phyloP scores from a whole-genome alignment of 2,888 invertebrate genomes.

The Mythimna pallens region DNA sequence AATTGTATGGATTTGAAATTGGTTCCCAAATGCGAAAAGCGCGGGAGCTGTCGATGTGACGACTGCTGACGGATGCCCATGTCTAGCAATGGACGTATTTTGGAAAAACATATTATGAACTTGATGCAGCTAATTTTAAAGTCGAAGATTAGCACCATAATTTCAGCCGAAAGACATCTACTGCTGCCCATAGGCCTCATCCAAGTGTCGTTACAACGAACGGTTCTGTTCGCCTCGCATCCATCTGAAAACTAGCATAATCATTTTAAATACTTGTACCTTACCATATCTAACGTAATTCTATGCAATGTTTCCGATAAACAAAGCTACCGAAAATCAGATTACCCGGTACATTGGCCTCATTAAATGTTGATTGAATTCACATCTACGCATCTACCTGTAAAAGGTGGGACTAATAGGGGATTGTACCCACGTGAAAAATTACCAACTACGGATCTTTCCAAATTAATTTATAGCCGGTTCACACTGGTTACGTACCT shows the following conservation, averaged over 20 bases:
- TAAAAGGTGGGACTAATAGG: slow-evolving; percentile 18
- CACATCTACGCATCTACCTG: slow-evolving; percentile 6
- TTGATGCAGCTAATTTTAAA: too few species aligned
- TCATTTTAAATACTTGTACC: neutral
- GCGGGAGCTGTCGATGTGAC: too few species aligned
- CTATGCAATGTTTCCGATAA: slow-evolving; percentile 1
- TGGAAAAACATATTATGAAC: neutral
- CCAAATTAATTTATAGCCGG: slow-evolving; percentile 43
- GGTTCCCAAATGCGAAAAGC: neutral
- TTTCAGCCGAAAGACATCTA: too few species aligned
- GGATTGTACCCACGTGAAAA: slow-evolving; percentile 22
- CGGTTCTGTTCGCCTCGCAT: too few species aligned
- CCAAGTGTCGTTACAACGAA: too few species aligned
- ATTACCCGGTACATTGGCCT: slow-evolving; percentile 10
- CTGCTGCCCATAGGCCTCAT: too few species aligned
- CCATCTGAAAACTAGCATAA: too few species aligned
- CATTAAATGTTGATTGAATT: slow-evolving; percentile 42
- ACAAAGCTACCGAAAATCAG: slow-evolving; percentile 8
- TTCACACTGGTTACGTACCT: neutral
- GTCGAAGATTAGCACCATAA: neutral
- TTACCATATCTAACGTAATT: neutral
- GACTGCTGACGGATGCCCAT: too few species aligned
- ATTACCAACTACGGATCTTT: slow-evolving; percentile 16
- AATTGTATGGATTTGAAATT: neutral
- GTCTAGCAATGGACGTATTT: neutral